Base-by-base conservation (phyloP, 2,888 invertebrate species). In the Listrodromus nycthemerus region DNA sequence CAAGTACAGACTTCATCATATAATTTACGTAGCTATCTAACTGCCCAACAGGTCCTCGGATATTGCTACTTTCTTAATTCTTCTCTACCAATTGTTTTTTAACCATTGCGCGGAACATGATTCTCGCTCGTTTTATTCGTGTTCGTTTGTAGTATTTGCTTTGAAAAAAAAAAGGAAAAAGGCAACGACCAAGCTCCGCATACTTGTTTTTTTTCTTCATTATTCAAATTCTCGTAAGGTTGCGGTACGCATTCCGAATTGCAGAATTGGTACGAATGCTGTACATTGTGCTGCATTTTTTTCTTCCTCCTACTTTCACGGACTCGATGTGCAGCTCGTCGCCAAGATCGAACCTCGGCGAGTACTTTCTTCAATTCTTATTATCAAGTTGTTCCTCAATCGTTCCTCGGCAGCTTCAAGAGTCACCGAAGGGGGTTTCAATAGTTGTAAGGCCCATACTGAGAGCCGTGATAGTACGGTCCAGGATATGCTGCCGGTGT, bases 371-470 rank as follows among this genome's bases (percentile, higher is more conserved):
- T 65, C 52, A 27, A 33, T 41, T n/a, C 76, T 66, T 10, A 2
- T 77, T 66, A 45, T 45, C 30, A 16, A 79, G 52, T 80, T 76
- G 67, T 55, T 78, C 55, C 52, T 55, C 63, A 73, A 65, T 66
- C 65, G 19, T 82, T 75, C 30, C 6, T 84, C 63, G 55, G 41
- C 58, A 37, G 48, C 75, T 19, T 58, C 33, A 71, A 27, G 48
- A 48, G 30, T 81, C 55, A 63, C 65, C 24, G 55, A 16, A 37
- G 41, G 41, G 16, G 41, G 27, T 87, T 55, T 96, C 96, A 98
- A 94, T 98, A 98, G 94, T 98, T 98, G 95, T 98, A 98, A 71
- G 98, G 98, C 75, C 97, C 98, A 93, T 98, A 98, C 92, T 98
- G 98, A 73, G 98, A 97, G 91, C 98, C 98, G 94, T 97, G 95